Evolutionary conservation across 2,797 vertebrate genomes (phyloP).

Genomic region (Chaunax sp.): DNA sequence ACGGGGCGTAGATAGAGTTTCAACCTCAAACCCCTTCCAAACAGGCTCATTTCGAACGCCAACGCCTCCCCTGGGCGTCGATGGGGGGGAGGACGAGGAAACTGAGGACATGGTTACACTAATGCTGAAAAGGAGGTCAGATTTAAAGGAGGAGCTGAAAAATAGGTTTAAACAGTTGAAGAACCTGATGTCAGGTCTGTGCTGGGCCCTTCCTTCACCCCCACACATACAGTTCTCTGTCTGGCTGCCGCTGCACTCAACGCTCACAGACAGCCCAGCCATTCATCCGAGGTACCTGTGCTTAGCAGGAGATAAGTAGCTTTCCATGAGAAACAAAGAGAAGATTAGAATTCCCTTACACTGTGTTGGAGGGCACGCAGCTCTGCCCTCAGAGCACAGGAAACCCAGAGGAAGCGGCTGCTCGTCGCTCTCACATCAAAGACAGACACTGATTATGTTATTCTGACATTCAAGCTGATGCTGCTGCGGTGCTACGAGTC

Average conservation of each 20-base stretch:
- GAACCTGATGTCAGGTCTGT: constrained; percentile 78
- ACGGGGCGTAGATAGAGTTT: constrained; percentile 75
- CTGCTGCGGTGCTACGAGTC: constrained; percentile 13
- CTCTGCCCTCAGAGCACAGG: constrained; percentile 70
- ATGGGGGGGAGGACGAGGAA: constrained; percentile 44
- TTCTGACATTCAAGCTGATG: constrained; percentile 21
- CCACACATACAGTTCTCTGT: constrained; percentile 85
- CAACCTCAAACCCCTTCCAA: constrained; percentile 76
- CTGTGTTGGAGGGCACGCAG: constrained; percentile 74
- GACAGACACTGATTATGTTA: constrained; percentile 61
- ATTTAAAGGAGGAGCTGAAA: constrained; percentile 55
- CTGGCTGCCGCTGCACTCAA: constrained; percentile 78
- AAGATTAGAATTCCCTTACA: constrained; percentile 84
- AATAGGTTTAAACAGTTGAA: constrained; percentile 66
- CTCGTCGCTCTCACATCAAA: constrained; percentile 60
- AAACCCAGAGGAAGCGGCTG: constrained; percentile 62
- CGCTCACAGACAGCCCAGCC: constrained; percentile 87
- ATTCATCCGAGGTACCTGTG: constrained; percentile 87
- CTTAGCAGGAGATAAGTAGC: constrained; percentile 85
- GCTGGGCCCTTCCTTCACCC: constrained; percentile 81
- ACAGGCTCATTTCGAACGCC: constrained; percentile 58
- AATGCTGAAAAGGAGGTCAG: constrained; percentile 47
- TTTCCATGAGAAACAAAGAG: constrained; percentile 83
- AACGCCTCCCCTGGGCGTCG: constrained; percentile 64
- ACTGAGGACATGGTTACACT: constrained; percentile 53